A percentile compares a stretch with the other conserved stretches of the same genome.
phyloP scores from a whole-genome alignment of 2,113 vertebrate genomes.

The Bambusicola thoracicus region DNA sequence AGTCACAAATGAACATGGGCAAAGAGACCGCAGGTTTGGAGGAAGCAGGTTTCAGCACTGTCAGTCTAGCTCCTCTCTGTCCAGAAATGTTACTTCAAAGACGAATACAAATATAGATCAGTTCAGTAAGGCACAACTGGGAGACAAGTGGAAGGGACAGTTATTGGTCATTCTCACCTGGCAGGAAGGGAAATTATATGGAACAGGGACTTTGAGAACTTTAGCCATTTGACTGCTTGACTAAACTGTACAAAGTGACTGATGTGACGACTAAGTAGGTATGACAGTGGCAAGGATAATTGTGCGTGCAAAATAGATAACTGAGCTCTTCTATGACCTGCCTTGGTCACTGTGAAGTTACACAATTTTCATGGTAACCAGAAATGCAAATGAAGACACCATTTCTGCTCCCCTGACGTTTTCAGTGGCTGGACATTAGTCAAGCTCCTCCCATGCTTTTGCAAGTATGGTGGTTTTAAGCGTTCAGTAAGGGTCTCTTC shows the following conservation, averaged over 20 bases:
- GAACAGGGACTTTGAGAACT: not conserved
- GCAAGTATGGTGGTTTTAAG: not conserved
- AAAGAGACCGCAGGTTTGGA: not conserved
- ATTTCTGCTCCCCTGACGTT: not conserved
- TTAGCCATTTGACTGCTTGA: not conserved
- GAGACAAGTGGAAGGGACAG: fast-evolving
- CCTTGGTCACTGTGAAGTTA: not conserved
- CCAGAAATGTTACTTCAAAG: not conserved
- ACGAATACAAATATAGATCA: not conserved
- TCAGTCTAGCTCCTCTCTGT: not conserved
- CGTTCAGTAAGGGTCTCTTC: not conserved
- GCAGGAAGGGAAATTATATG: not conserved
- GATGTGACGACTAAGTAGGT: not conserved
- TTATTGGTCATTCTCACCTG: not conserved
- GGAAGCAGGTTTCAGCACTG: not conserved
- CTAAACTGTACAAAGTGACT: not conserved
- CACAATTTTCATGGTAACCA: not conserved
- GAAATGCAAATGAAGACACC: not conserved
- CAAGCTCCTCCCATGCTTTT: not conserved
- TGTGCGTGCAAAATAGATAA: not conserved
- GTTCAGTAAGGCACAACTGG: not conserved
- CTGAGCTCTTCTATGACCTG: not conserved
- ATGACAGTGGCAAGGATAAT: not conserved
- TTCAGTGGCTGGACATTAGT: not conserved
- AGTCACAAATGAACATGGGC: not conserved